Evolutionary conservation across 2,113 vertebrate species (phyloP).

Genomic region (Stigmatopora nigra): DNA sequence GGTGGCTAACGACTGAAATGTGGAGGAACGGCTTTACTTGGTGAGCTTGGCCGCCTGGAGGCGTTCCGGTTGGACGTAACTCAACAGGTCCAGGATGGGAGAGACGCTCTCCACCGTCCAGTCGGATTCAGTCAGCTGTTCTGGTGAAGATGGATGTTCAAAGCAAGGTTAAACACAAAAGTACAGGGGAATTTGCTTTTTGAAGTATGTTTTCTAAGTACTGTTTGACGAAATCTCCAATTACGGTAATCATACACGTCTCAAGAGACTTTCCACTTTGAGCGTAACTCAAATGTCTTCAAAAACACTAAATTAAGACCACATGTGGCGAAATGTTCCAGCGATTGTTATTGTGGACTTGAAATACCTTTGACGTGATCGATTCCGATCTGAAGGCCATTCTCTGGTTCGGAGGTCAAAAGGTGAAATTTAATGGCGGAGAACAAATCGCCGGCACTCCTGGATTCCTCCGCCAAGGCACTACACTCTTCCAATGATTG

Average conservation of each 20-base stretch:
- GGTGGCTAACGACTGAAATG: too few relatives aligned
- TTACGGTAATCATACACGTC: too few relatives aligned
- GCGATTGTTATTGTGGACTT: background rate
- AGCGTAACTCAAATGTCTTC: too few relatives aligned
- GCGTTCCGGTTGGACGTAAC: slow-evolving; percentile 86
- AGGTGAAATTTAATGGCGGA: slow-evolving; percentile 82
- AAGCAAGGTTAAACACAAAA: background rate
- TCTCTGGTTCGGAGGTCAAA: slow-evolving; percentile 83
- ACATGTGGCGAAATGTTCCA: too few relatives aligned
- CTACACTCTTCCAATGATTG: slow-evolving; percentile 79
- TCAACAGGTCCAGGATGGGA: slow-evolving; percentile 84
- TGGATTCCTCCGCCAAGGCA: slow-evolving; percentile 70
- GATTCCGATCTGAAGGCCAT: slow-evolving; percentile 82
- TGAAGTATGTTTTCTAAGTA: background rate
- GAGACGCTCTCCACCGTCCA: slow-evolving; percentile 83
- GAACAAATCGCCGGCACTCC: slow-evolving; percentile 72
- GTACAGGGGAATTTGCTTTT: background rate
- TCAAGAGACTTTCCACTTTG: too few relatives aligned
- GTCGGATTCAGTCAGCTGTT: slow-evolving; percentile 75
- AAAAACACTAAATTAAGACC: too few relatives aligned
- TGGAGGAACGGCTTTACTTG: slow-evolving; percentile 67
- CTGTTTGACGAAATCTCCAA: too few relatives aligned
- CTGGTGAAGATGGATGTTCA: slow-evolving; percentile 60
- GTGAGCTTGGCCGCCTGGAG: slow-evolving; percentile 78
- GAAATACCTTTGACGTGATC: slow-evolving; percentile 81